phyloP scores from a whole-genome alignment of 2,797 vertebrate genomes.

The Esox lucius region DNA sequence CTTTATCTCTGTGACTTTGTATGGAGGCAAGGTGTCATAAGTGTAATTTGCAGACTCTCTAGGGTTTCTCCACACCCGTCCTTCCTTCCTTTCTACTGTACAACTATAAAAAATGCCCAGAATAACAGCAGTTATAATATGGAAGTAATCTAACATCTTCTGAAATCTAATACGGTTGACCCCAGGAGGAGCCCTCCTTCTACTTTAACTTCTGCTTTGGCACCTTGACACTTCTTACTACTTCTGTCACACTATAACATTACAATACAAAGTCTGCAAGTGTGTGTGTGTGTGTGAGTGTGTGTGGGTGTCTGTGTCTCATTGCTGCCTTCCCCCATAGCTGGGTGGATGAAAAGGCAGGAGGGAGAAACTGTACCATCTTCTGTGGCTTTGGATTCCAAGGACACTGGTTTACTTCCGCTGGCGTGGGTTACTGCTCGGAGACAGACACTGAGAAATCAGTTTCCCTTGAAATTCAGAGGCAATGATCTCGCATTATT shows the following conservation, averaged over 20 bases:
- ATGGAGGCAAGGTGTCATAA: conserved; percentile 58
- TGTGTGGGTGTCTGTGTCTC: neutral
- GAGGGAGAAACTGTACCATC: neutral
- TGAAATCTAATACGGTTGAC: conserved; percentile 13
- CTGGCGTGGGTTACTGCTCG: neutral
- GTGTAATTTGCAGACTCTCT: conserved; percentile 62
- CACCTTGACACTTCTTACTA: conserved; percentile 7
- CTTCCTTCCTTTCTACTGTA: conserved; percentile 15
- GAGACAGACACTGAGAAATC: neutral
- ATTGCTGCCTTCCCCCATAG: neutral
- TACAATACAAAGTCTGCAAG: neutral
- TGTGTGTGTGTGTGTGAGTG: neutral
- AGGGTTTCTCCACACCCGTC: conserved; percentile 30
- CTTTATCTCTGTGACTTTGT: neutral
- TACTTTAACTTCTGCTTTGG: neutral
- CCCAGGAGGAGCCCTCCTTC: neutral
- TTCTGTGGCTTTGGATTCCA: neutral
- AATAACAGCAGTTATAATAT: conserved; percentile 27
- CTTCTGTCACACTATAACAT: conserved; percentile 18
- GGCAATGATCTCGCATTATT: too few species aligned
- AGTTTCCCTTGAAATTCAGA: neutral
- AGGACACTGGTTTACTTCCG: neutral
- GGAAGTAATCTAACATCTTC: conserved; percentile 30
- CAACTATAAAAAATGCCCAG: neutral
- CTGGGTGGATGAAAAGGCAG: too few species aligned